These are phyloP conservation scores for Charadrius vociferus DNA, from an alignment of 2,113 vertebrate genomes.

Conservation along the genomic window DNA sequence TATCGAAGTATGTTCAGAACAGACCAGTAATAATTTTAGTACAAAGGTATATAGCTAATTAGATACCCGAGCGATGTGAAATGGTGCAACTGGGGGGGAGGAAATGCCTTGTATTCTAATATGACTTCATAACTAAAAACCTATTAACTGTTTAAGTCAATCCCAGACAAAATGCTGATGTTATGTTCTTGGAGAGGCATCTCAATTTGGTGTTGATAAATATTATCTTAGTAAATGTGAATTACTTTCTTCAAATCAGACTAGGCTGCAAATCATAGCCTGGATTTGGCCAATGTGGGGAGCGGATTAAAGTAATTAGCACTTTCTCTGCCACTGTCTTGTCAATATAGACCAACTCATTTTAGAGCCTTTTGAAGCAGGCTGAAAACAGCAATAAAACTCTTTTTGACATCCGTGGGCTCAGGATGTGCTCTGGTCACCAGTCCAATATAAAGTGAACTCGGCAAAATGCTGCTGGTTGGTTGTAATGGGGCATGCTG, in stretches of 20 bases:
- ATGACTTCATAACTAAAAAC: background rate
- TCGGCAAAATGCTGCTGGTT: background rate
- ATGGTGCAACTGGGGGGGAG: background rate
- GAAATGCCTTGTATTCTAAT: background rate
- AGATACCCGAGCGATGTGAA: background rate
- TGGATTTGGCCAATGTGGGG: background rate
- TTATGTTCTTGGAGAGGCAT: background rate
- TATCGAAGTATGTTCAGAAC: background rate
- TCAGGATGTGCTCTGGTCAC: background rate
- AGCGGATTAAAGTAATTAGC: background rate
- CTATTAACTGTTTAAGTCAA: background rate
- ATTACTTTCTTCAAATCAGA: background rate
- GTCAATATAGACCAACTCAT: background rate
- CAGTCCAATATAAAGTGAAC: background rate
- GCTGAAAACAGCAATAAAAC: background rate
- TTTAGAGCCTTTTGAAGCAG: background rate
- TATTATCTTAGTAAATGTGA: background rate
- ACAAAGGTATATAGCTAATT: background rate
- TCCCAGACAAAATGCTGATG: background rate
- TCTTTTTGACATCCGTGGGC: background rate
- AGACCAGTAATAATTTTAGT: background rate
- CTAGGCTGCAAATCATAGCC: background rate
- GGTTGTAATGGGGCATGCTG: background rate
- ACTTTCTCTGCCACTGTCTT: background rate
- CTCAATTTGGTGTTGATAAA: background rate